Conservation (phyloP, 2,113 vertebrate species). For the Apodemus speciosus region DNA sequence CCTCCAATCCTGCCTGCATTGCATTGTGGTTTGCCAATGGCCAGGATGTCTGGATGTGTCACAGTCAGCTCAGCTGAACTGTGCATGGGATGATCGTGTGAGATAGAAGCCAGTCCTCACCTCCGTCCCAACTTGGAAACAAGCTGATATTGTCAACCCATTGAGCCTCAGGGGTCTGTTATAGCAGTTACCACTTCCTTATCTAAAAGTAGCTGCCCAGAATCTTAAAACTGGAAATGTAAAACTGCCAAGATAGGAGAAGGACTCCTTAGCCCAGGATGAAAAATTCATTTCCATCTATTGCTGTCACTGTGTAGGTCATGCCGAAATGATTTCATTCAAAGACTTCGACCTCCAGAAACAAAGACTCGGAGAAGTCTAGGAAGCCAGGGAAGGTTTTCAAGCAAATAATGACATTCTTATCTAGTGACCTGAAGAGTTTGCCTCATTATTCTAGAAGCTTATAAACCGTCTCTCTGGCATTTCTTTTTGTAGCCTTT, state of each 20-base stretch:
- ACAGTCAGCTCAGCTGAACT: neutral
- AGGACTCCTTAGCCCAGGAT: slow-evolving; percentile 20
- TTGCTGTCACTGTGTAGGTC: slow-evolving; percentile 42
- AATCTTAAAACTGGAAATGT: slow-evolving; percentile 31
- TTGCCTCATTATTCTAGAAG: neutral
- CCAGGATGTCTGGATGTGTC: neutral
- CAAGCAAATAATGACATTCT: neutral
- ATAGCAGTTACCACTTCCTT: neutral
- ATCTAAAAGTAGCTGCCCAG: slow-evolving; percentile 31
- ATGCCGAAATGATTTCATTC: neutral
- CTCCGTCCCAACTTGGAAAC: neutral
- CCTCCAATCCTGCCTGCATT: neutral
- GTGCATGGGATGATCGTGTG: neutral
- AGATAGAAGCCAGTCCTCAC: neutral
- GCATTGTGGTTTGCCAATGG: neutral
- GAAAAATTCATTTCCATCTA: slow-evolving; percentile 27
- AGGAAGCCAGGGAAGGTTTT: neutral
- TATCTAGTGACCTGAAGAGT: neutral
- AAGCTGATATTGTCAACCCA: neutral
- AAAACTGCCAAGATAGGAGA: slow-evolving; percentile 11
- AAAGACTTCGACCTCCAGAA: neutral
- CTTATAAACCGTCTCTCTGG: neutral
- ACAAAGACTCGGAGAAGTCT: neutral
- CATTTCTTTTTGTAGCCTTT: slow-evolving; percentile 29
- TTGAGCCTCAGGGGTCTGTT: neutral